Evolutionary conservation across 2,888 invertebrate genomes (phyloP), one percentile per base, ranked within the genome.

Genomic region (Notodonta ziczac): DNA sequence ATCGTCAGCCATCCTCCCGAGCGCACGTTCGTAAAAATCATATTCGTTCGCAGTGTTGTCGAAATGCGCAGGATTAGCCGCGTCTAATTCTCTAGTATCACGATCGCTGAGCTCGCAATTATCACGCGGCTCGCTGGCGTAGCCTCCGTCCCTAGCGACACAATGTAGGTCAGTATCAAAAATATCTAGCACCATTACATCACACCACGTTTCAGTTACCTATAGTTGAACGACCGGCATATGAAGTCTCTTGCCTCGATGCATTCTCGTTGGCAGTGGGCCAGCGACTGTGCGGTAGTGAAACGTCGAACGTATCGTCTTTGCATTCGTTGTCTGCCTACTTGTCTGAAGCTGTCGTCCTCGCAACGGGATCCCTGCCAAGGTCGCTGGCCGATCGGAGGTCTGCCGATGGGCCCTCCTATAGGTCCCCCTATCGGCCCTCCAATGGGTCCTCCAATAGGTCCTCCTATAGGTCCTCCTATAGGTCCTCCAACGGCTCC

Each of bases 71-170:
- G 98, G 97, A 90, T 98, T 98, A 59, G 96, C 97, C 63, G 97
- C 95, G 81, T 98, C 97, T 81, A 98, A 90, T 78, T 97, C 97
- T 60, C 97, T 94, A 0, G 97, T 96, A 83, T 98, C 98, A 56
- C 97, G 95, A 83, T 98, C 98, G 82, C 97, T 98, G 8, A 98
- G 92, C 84, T 98, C 98, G 82, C 98, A 98, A 84, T 98, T 98
- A 74, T 98, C 97, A 46, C 96, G 90, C 16, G 88, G 84, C 69
- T 96, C 96, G 3, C 94, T 94, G 7, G 92, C 94, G 72, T 95
- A 97, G 12, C 95, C 94, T 48, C 94, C 95, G 40, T 93, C 92
- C 84, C 95, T 95, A 80, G 64, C 79, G 80, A 76, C 46, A 59
- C 60, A 65, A 63, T 61, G 14, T 65, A 61, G 58, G 65, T 70